phyloP scores from a whole-genome alignment of 1,140 invertebrate species.

The Penaeus chinensis region DNA sequence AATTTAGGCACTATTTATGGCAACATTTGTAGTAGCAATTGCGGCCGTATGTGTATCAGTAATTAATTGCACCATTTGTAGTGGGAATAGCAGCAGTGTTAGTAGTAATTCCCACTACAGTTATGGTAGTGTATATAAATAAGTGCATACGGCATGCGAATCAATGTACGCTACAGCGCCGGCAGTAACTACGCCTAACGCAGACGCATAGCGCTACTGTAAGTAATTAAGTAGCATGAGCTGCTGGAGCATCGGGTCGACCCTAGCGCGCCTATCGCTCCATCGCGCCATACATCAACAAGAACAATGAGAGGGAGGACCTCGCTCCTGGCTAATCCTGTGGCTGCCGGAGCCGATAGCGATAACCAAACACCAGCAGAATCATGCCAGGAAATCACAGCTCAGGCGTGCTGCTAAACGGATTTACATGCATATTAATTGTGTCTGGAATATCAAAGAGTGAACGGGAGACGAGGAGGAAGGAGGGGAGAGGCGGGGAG shows the following conservation, averaged over 20 bases:
- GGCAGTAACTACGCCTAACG: too few relatives aligned
- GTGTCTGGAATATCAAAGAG: constrained; percentile 42
- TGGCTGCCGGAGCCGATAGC: constrained; percentile 39
- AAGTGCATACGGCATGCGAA: not conserved
- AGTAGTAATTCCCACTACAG: constrained; percentile 24
- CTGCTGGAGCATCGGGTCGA: not conserved
- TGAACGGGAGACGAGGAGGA: constrained; percentile 4
- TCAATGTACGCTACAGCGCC: too few relatives aligned
- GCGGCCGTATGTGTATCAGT: constrained; percentile 53
- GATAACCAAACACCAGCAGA: constrained; percentile 43
- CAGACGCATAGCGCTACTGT: too few relatives aligned
- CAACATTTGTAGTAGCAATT: constrained; percentile 38
- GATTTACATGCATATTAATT: constrained; percentile 56
- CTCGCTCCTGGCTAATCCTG: constrained; percentile 43
- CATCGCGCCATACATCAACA: constrained; percentile 46
- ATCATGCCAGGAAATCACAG: constrained; percentile 38
- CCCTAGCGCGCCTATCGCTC: constrained; percentile 29
- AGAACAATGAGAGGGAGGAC: constrained; percentile 42
- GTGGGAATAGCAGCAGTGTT: constrained; percentile 35
- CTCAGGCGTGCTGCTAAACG: constrained; percentile 40
- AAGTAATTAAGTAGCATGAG: not conserved
- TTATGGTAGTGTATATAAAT: constrained; percentile 13
- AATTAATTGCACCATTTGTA: constrained; percentile 51
- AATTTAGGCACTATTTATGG: constrained; percentile 48
- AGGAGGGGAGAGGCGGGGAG: not conserved